These are phyloP conservation scores for Pogonophryne albipinna DNA, from an alignment of 2,797 vertebrate genomes.

Conservation along the genomic window DNA sequence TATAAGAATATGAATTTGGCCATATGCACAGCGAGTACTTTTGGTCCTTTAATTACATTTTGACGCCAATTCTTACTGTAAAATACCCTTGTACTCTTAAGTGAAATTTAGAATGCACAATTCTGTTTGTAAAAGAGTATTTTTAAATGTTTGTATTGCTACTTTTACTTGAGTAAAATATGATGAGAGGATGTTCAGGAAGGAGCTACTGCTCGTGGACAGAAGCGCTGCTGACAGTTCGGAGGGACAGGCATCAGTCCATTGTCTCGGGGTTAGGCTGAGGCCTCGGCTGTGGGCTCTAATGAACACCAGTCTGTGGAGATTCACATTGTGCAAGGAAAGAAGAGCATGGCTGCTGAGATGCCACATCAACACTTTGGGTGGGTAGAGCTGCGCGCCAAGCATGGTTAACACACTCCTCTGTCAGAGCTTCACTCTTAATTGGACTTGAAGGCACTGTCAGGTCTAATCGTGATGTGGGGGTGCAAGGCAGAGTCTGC, in stretches of 20 bases:
- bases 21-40: no score
- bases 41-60: no score
- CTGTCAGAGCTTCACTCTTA: slow-evolving; percentile 77
- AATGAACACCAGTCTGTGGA: slow-evolving; percentile 68
- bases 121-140: no score
- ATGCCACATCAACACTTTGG: slow-evolving; percentile 75
- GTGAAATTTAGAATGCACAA: no score
- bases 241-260: slow-evolving; percentile 48
- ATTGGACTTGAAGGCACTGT: slow-evolving; percentile 86
- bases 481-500: slow-evolving; percentile 73
- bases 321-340: slow-evolving; percentile 64
- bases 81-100: no score
- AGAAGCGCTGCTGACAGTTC: slow-evolving; percentile 45
- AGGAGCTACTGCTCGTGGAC: slow-evolving; percentile 17
- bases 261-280: slow-evolving; percentile 44
- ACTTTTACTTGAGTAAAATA: no score
- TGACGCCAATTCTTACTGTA: no score
- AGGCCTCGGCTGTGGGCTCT: slow-evolving; percentile 50
- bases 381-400: slow-evolving; percentile 64
- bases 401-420: slow-evolving; percentile 76
- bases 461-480: slow-evolving; percentile 79
- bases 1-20: no score
- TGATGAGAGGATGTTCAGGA: no score
- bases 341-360: slow-evolving; percentile 58
- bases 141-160: no score